Percentiles rank a stretch among this genome's conserved stretches.
phyloP scores from a whole-genome alignment of 2,797 vertebrate species.

The Tenualosa thibaudeaui region DNA sequence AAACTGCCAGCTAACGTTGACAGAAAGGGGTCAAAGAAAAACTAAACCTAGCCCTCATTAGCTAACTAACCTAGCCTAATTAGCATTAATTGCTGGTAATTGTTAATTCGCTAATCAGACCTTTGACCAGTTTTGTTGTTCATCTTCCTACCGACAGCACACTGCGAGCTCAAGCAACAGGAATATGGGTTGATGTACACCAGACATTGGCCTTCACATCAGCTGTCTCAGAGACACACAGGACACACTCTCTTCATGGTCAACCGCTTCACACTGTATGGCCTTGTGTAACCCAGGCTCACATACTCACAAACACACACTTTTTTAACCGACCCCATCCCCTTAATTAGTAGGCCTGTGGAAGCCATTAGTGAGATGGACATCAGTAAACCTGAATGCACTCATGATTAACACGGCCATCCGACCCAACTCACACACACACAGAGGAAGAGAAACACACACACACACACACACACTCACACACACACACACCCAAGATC shows the following conservation, averaged over 20 bases:
- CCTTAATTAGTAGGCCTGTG: not conserved
- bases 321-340: not conserved
- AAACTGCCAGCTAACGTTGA: no score
- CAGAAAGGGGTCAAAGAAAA: no score
- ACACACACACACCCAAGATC: conserved; percentile 25
- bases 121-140: no score
- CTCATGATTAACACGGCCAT: not conserved
- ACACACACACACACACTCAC: not conserved
- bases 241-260: not conserved
- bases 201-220: no score
- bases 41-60: no score
- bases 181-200: no score
- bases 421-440: not conserved
- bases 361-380: not conserved
- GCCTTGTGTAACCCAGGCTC: not conserved
- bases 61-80: no score
- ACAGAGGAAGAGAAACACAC: not conserved
- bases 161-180: no score
- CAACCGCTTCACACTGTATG: not conserved
- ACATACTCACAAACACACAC: not conserved
- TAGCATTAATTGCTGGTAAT: no score
- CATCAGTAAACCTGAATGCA: not conserved
- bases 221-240: not conserved
- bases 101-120: no score
- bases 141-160: no score